Base-by-base conservation (phyloP, 2,797 vertebrate genomes). In the Intellagama lesueurii region DNA sequence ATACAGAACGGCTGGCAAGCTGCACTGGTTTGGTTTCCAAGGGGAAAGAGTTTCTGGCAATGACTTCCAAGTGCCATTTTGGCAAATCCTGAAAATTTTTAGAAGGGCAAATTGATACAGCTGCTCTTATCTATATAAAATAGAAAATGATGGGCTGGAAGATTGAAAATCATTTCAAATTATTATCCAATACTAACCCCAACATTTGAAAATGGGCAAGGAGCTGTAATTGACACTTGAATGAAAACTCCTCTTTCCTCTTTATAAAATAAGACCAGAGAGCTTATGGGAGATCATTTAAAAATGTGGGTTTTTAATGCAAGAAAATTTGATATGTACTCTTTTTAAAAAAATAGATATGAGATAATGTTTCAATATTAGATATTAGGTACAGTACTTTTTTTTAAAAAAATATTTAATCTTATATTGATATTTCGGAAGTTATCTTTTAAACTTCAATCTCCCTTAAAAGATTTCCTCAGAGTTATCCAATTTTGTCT, bases 361-460 rank as follows among this genome's bases (percentile, higher is more conserved):
- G 22, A 77, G 75, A 47, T 49, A 0, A 7, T 79, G 49, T 79
- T 79, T 32, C 70, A 44, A 1, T 28, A 28, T 49, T 81, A 88
- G 7, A 56, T 32, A 56, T 68, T 64, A 30, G 22, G 32, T 44
- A 30, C 16, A 81, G 8, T 60, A 56, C 49, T 52, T 30, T 81
- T 77, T 81, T 64, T 35, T 64, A 56, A 83, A 77, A 77, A 24
- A 49, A 49, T 52, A 19, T 89, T 32, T 28, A 86, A 49, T 66
- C 52, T 49, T 35, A 24, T n/a, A 60, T 14, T 77, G 87, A 52
- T 64, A 83, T 89, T 92, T 83, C 87, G 89, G 88, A 92, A 30
- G 47, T 88, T 4, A 79, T 32, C 66, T 79, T 47, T 79, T 66
- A 11, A 75, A 78, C 66, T 86, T 88, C 69, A 83, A 28, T 77